Conservation (phyloP, 1,140 invertebrate genomes). For the Fragariocoptes setiger region DNA sequence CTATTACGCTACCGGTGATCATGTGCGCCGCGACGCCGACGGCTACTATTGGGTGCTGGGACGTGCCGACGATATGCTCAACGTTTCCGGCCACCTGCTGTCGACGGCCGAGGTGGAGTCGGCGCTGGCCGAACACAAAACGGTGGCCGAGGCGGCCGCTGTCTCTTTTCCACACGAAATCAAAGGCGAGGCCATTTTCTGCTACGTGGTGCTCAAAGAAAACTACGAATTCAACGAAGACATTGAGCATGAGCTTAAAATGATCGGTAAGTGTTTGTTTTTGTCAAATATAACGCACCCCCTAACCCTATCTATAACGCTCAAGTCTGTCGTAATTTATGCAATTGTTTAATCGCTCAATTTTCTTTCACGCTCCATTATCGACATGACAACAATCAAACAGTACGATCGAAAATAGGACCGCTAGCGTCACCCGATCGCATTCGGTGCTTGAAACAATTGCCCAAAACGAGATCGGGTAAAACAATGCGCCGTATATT, state of each 20-base stretch:
- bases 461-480: conserved; percentile 87
- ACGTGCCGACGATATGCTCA: conserved; percentile 85
- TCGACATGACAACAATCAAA: too few species aligned
- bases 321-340: conserved; percentile 2
- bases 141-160: conserved; percentile 69
- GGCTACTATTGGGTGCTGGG: conserved; percentile 91
- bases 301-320: conserved; percentile 6
- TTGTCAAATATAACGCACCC: conserved; percentile 1
- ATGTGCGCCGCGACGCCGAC: conserved; percentile 47
- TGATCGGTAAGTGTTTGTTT: conserved; percentile 22
- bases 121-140: conserved; percentile 44
- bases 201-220: conserved; percentile 63
- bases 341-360: conserved; percentile 7
- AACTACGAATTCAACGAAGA: conserved; percentile 14
- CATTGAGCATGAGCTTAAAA: conserved; percentile 37
- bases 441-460: conserved; percentile 55
- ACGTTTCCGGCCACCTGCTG: conserved; percentile 85
- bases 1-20: conserved; percentile 87
- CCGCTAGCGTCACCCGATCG: conserved; percentile 82
- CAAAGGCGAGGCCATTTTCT: conserved; percentile 85
- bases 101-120: conserved; percentile 77
- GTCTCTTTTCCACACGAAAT: conserved; percentile 67
- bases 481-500: conserved; percentile 89
- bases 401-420: conserved; percentile 66
- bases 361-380: too few species aligned